A percentile compares a stretch with the other conserved stretches of the same genome.
These are phyloP conservation scores for Drosophila tsacasi DNA, from an alignment of 1,140 invertebrate genomes.

Conservation along the genomic window DNA sequence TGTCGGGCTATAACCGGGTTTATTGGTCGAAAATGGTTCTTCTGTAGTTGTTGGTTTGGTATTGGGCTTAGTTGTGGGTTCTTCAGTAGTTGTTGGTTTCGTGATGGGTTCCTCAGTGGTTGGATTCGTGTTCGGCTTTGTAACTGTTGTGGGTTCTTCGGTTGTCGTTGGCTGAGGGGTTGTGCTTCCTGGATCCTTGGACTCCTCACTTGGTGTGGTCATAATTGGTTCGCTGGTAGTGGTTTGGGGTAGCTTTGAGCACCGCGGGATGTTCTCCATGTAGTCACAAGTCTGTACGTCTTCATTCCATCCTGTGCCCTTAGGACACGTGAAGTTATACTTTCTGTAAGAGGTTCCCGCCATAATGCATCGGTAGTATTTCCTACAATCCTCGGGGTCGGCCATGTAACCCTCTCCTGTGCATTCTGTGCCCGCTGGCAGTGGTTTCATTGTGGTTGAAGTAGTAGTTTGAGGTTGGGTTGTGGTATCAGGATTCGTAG, in stretches of 20 bases:
- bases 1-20: slow-evolving; percentile 37
- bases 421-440: slow-evolving; percentile 67
- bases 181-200: slow-evolving; percentile 77
- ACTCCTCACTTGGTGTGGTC: slow-evolving; percentile 48
- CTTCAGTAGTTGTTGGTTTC: slow-evolving; percentile 25
- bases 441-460: slow-evolving; percentile 48
- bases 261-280: slow-evolving; percentile 47
- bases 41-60: slow-evolving; percentile 36
- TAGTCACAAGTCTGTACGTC: slow-evolving; percentile 78
- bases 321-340: slow-evolving; percentile 88
- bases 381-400: slow-evolving; percentile 87
- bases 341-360: slow-evolving; percentile 86
- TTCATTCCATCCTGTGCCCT: slow-evolving; percentile 88
- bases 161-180: slow-evolving; percentile 76
- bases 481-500: slow-evolving; percentile 9
- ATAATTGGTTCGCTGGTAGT: slow-evolving; percentile 33
- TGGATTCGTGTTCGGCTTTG: slow-evolving; percentile 34
- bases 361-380: slow-evolving; percentile 89
- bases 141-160: slow-evolving; percentile 68
- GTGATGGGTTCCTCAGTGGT: slow-evolving; percentile 12
- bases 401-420: slow-evolving; percentile 87
- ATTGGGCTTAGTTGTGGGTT: slow-evolving; percentile 31
- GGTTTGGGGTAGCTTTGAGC: slow-evolving; percentile 26
- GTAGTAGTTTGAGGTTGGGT: slow-evolving; percentile 7
- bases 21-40: slow-evolving; percentile 38